Evolutionary conservation across 2,888 invertebrate species (phyloP).

Genomic region (Chymomyza amoena): DNA sequence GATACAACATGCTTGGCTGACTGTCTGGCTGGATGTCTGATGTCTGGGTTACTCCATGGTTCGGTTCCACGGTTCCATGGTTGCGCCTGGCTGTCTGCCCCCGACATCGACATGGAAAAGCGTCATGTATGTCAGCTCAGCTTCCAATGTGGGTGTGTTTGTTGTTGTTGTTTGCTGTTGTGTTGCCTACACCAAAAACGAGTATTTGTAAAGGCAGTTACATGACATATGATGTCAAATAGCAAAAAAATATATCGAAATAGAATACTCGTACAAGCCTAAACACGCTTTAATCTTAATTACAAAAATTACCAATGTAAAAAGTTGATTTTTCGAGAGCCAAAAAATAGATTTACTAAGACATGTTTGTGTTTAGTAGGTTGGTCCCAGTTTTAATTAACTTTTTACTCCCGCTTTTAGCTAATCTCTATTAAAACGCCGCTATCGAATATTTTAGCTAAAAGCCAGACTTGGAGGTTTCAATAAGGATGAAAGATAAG

Average conservation of each 20-base stretch:
- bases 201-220: constrained; percentile 43
- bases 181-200: constrained; percentile 42
- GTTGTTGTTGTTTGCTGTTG: constrained; percentile 21
- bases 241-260: constrained; percentile 23
- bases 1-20: constrained; percentile 28
- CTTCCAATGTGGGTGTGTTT: constrained; percentile 33
- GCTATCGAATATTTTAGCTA: not conserved
- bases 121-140: constrained; percentile 59
- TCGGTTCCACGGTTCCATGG: not conserved
- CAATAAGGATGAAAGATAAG: constrained; percentile 27
- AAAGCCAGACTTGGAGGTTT: not conserved
- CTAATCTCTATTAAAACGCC: not conserved
- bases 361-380: constrained; percentile 21
- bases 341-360: not conserved
- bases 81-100: not conserved
- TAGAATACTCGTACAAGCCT: not conserved
- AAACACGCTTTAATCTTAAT: not conserved
- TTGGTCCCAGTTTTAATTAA: not conserved
- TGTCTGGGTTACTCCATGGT: not conserved
- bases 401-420: not conserved
- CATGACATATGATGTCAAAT: constrained; percentile 55
- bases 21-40: constrained; percentile 49
- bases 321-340: not conserved
- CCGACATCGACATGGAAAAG: constrained; percentile 47
- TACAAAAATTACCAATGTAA: not conserved